phyloP scores from a whole-genome alignment of 2,888 invertebrate species.

The Nebria brevicollis region DNA sequence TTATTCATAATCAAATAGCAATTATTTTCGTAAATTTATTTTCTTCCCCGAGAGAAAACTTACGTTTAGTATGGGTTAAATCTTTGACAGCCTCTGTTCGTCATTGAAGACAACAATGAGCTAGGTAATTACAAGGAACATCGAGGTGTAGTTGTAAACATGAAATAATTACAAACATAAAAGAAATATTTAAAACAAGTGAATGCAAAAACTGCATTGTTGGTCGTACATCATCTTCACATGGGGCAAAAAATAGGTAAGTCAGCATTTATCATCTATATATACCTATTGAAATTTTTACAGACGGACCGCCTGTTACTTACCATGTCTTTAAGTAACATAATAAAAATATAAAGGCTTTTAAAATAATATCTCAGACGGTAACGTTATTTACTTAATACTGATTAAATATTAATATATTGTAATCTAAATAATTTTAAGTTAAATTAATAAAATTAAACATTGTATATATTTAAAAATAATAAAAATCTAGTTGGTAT shows the following conservation, averaged over 20 bases:
- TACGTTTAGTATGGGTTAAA: not conserved
- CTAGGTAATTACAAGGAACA: conserved; percentile 11
- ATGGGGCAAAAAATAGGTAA: conserved; percentile 12
- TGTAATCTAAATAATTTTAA: not conserved
- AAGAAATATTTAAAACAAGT: conserved; percentile 19
- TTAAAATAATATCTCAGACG: not conserved
- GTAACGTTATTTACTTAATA: no score
- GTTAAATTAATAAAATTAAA: not conserved
- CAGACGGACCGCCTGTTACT: not conserved
- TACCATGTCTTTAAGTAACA: not conserved
- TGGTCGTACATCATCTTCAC: conserved; percentile 17
- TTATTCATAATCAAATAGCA: not conserved
- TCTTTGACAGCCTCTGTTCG: conserved; percentile 14
- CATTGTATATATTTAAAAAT: not conserved
- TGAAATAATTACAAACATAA: conserved; percentile 18
- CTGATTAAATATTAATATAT: no score
- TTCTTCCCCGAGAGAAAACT: not conserved
- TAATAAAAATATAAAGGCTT: not conserved
- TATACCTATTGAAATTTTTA: conserved; percentile 9
- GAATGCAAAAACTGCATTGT: conserved; percentile 11
- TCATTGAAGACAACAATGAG: conserved; percentile 3
- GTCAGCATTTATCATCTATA: conserved; percentile 18
- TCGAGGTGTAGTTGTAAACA: conserved; percentile 15
- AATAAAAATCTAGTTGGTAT: not conserved
- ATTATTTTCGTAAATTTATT: not conserved